Base-by-base conservation (phyloP, 2,113 vertebrate species). In the Macaca mulatta region DNA sequence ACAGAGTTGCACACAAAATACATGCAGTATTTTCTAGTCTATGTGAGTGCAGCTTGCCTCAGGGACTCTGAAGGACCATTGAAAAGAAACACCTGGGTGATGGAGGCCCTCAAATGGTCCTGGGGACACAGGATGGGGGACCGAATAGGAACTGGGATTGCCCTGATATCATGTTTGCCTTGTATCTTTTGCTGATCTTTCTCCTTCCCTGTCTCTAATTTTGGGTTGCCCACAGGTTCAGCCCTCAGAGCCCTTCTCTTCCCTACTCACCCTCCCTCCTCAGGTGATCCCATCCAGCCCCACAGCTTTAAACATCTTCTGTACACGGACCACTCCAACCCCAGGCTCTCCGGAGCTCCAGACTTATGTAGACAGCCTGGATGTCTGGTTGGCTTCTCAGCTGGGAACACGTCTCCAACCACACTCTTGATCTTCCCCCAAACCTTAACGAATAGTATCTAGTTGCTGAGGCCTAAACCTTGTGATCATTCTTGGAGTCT, bases 61-160 rank as follows among this genome's bases (percentile, higher is more conserved):
- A 18, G 48, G 82, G 40, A 70, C 57, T 57, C 45, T n/a, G 50
- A 74, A 35, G 35, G 38, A 48, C 5, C 77, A 7, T 4, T 75
- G 55, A 81, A 52, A n/a, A 81, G 52, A 61, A 86, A 64, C 30
- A 64, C 30, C 27, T 30, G 61, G 27, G 61, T 64, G 61, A 64
- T 14, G 61, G 61, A 64, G 12, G 61, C 27, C 61, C 9, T 8
- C 57, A 25, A 25, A 59, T 22, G 57, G 57, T 18, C 57, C 10
- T 12, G 17, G 9, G 13, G 70, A 55, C 64, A 67, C 64, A 16
- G 12, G 30, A 67, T 7, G 17, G 11, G 13, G n/a, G 35, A 79
- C 8, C 5, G 0, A 32, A 35, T 0, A 5, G 70, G 22, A 22
- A 40, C 43, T 0, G 30, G 45, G 45, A 8, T 30, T 3, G 23